phyloP scores from a whole-genome alignment of 2,888 invertebrate genomes.

The Malacosoma neustria region DNA sequence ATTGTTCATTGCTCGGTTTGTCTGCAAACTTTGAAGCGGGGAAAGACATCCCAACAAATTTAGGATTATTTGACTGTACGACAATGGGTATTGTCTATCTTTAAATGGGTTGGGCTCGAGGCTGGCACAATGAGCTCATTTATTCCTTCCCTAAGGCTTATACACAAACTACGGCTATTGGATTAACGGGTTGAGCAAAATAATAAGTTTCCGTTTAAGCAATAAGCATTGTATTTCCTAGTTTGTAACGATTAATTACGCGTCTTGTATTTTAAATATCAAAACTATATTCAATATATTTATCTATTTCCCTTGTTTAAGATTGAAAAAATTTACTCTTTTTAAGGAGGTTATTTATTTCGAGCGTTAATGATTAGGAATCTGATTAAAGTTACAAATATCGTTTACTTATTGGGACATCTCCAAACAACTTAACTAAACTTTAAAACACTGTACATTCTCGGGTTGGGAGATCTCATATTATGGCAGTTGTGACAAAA shows the following conservation, averaged over 20 bases:
- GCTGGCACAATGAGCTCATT: constrained; percentile 56
- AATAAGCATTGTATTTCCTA: constrained; percentile 15
- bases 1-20: constrained; percentile 33
- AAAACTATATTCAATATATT: no score
- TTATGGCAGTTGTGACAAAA: no score
- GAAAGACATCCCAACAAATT: constrained; percentile 55
- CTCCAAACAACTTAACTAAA: no score
- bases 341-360: no score
- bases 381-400: no score
- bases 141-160: constrained; percentile 58
- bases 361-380: no score
- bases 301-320: no score
- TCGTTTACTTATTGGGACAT: no score
- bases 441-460: no score
- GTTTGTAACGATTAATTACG: neutral
- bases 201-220: constrained; percentile 39
- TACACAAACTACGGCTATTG: constrained; percentile 44
- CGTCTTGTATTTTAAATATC: no score
- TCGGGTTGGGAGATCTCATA: no score
- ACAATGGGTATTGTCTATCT: constrained; percentile 64
- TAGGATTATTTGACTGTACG: constrained; percentile 50
- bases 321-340: no score
- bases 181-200: constrained; percentile 48
- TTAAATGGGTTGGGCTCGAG: constrained; percentile 51
- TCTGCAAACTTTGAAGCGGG: constrained; percentile 36